Evolutionary conservation across 2,888 invertebrate genomes (phyloP).

Genomic region (Clivina fossor): DNA sequence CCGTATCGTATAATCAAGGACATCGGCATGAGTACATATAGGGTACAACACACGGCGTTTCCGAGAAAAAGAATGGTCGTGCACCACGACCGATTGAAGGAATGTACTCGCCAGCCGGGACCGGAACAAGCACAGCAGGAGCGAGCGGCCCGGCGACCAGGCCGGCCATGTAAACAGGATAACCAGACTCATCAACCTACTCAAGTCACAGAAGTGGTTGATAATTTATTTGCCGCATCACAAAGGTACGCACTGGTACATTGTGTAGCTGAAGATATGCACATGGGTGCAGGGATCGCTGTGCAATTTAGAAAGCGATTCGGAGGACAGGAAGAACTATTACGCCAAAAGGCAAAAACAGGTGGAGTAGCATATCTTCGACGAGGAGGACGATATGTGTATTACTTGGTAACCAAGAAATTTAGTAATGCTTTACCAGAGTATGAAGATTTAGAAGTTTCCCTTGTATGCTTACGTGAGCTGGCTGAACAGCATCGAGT

Average conservation of each 20-base stretch:
- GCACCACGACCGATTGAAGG: background rate
- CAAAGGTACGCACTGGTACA: background rate
- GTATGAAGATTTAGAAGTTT: background rate
- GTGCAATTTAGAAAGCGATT: background rate
- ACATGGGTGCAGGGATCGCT: background rate
- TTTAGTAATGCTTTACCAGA: background rate
- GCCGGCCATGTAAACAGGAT: background rate
- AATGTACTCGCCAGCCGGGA: background rate
- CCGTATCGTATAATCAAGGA: no score
- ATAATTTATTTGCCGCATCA: background rate
- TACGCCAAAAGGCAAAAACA: background rate
- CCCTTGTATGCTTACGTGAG: background rate
- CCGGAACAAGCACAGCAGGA: background rate
- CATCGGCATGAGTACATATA: background rate
- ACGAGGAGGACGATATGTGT: background rate
- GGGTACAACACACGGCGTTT: background rate
- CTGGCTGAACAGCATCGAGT: background rate
- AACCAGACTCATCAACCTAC: background rate
- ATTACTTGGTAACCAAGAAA: conserved; percentile 6
- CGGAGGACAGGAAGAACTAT: background rate
- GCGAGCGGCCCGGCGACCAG: background rate
- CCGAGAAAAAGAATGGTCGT: background rate
- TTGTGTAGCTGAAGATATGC: background rate
- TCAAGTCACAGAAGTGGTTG: background rate
- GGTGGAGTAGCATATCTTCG: background rate